Base-by-base conservation (phyloP, 2,113 vertebrate genomes). In the Trachemys scripta region DNA sequence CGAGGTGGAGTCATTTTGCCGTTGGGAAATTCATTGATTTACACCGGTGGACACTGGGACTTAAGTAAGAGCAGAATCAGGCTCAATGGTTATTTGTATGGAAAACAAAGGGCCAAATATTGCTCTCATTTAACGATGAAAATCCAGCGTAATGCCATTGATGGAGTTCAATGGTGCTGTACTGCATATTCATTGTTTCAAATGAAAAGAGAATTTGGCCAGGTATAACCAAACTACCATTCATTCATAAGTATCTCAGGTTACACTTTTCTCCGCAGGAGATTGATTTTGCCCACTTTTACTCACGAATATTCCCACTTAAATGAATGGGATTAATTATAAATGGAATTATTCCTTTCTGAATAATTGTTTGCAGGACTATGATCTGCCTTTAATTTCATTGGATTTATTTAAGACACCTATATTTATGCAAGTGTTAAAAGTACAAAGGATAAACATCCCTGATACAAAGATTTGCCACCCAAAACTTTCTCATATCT, bases 81-180 rank as follows among this genome's bases (percentile, higher is more conserved):
- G 42, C 72, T 95, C 6, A 80, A 85, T 86, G 92, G 31, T n/a
- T 94, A 2, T 69, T 86, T 65, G 35, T 72, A 53, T 47, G 54
- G 79, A n/a, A 51, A 94, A 88, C 27, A 75, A 88, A 19, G 19
- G 38, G 82, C 42, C 79, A 90, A 24, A 76, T 88, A 93, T n/a
- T 56, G 42, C 53, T 96, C 78, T 17, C 51, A 2, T 90, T 85
- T 85, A 87, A 78, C 22, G 5, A 59, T 59, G 27, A 59, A 31
- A 90, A 62, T 4, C 0, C 0, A 85, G 85, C 42, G 50, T 1
- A 78, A 25, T 6, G 0, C 3, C 19, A 78, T 83, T 87, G 50
- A 9, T 89, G 19, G 17, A 9, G 75, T 92, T 69, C 85, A 17
- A 25, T 75, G 83, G 51, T 89, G 83, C n/a, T 59, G 5, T 22